Evolutionary conservation across 2,797 vertebrate species (phyloP).

Genomic region (Ceryle rudis): DNA sequence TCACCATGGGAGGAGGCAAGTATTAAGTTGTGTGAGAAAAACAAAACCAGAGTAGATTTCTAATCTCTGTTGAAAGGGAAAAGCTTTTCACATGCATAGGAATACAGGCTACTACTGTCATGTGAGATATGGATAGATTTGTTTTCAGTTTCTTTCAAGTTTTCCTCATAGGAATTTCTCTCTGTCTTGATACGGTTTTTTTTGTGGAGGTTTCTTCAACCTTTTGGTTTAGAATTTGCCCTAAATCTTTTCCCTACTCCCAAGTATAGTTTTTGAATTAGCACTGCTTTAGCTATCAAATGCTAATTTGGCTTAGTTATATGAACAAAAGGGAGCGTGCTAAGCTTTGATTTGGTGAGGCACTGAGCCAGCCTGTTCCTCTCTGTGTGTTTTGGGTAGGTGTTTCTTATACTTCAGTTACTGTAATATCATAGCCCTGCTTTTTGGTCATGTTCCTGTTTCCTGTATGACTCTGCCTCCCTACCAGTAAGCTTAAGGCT

Average conservation of each 20-base stretch:
- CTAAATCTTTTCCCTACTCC: not conserved
- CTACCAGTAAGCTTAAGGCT: not conserved
- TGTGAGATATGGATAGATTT: not conserved
- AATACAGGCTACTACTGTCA: not conserved
- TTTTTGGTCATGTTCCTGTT: not conserved
- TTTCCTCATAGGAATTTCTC: not conserved
- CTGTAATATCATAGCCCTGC: not conserved
- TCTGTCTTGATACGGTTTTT: not conserved
- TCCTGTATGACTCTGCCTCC: not conserved
- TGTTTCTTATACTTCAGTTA: not conserved
- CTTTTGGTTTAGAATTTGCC: not conserved
- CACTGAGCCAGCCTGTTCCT: not conserved
- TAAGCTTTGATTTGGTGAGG: not conserved
- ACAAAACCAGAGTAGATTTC: not conserved
- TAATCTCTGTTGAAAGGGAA: not conserved
- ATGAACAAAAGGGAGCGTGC: not conserved
- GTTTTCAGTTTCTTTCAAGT: not conserved
- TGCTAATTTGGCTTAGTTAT: not conserved
- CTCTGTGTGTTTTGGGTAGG: not conserved
- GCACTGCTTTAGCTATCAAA: not conserved
- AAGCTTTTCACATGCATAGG: not conserved
- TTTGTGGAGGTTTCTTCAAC: not conserved
- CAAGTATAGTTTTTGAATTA: not conserved
- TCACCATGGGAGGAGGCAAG: slow-evolving; percentile 92
- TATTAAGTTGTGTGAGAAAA: not conserved